These are phyloP conservation scores for Actias luna DNA, from an alignment of 2,888 invertebrate species.

Conservation along the genomic window DNA sequence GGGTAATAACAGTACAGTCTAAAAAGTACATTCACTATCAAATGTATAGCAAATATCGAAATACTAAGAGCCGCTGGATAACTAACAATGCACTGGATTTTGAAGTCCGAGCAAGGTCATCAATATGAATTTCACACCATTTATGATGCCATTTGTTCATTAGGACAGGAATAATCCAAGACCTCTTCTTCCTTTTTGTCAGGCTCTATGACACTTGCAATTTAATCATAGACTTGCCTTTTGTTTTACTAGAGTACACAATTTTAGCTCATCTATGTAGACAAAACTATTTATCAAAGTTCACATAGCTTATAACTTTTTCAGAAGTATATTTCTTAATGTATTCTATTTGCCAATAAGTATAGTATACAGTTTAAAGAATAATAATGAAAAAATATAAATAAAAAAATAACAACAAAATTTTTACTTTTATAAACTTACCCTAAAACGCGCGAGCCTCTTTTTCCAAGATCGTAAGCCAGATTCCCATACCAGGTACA, in stretches of 20 bases:
- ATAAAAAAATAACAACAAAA: too few relatives aligned
- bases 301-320: neutral
- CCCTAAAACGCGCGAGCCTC: slow-evolving; percentile 93
- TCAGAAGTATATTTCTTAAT: neutral
- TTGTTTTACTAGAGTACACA: neutral
- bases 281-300: neutral
- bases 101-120: neutral
- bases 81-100: too few relatives aligned
- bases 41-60: neutral
- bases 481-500: slow-evolving; percentile 96
- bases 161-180: neutral
- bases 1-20: neutral
- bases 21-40: neutral
- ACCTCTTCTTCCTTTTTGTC: too few relatives aligned
- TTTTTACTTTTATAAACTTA: slow-evolving; percentile 67
- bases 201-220: neutral
- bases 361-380: neutral
- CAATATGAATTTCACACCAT: neutral
- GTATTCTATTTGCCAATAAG: neutral
- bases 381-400: too few relatives aligned
- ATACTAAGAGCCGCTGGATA: neutral
- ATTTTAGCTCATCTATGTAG: too few relatives aligned
- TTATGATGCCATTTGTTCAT: neutral
- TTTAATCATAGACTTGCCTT: neutral
- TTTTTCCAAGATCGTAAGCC: slow-evolving; percentile 98